Evolutionary conservation across 2,113 vertebrate genomes (phyloP).

Genomic region (Crotalus horridus): DNA sequence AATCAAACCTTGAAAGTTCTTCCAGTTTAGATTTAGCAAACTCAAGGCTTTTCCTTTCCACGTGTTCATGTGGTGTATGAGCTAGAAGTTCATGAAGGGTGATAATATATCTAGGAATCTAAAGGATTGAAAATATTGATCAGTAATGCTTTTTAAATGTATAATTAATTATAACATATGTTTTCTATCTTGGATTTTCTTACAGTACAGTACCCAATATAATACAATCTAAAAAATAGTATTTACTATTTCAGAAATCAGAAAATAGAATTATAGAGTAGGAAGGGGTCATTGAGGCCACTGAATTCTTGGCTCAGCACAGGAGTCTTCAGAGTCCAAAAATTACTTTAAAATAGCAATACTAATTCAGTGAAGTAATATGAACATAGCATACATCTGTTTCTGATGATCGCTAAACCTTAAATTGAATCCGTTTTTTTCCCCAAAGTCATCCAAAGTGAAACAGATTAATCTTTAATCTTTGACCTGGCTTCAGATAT

Average conservation of each 20-base stretch:
- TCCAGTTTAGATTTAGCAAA: conserved; percentile 98
- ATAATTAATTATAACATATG: background rate
- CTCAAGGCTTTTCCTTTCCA: conserved; percentile 96
- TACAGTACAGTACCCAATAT: background rate
- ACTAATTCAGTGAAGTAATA: background rate
- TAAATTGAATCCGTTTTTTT: background rate
- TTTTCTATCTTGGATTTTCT: background rate
- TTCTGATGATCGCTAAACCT: background rate
- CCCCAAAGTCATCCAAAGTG: background rate
- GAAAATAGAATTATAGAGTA: background rate
- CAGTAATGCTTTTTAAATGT: conserved; percentile 12
- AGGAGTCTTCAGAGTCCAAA: background rate
- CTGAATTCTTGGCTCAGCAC: background rate
- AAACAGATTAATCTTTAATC: background rate
- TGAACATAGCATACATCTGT: background rate
- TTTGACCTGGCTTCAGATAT: background rate
- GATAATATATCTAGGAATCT: conserved; percentile 99
- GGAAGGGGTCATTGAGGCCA: background rate
- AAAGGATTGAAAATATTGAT: conserved; percentile 35
- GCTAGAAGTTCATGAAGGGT: conserved; percentile 95
- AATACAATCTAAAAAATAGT: background rate
- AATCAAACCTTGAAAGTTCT: conserved; percentile 87
- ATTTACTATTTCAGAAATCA: background rate
- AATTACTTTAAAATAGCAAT: background rate
- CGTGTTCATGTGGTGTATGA: conserved; percentile 94